A percentile compares a stretch with the other conserved stretches of the same genome.
These are phyloP conservation scores for Colistium nudipinnis DNA, from an alignment of 2,113 vertebrate species.

Conservation along the genomic window DNA sequence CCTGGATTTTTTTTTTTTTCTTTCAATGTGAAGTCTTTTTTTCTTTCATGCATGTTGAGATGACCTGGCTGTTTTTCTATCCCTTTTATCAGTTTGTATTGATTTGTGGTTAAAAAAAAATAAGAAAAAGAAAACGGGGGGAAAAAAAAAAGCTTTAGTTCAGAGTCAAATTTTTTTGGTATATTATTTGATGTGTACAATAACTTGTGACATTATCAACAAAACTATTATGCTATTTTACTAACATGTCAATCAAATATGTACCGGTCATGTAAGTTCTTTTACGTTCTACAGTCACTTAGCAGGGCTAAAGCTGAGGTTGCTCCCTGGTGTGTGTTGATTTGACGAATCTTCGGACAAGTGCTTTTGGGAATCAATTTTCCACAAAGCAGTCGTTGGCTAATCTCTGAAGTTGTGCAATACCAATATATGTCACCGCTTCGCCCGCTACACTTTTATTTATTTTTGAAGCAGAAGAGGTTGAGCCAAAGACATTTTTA, in stretches of 20 bases:
- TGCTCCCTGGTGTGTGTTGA: constrained; percentile 66
- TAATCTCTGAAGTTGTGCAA: constrained; percentile 74
- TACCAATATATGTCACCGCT: constrained; percentile 68
- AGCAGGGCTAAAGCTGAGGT: constrained; percentile 67
- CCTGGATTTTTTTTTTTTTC: constrained; percentile 37
- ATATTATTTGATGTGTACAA: constrained; percentile 97
- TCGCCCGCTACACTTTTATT: constrained; percentile 52
- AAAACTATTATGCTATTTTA: constrained; percentile 89
- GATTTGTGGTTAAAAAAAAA: constrained; percentile 79
- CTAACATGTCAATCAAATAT: constrained; percentile 89
- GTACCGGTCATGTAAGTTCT: constrained; percentile 80
- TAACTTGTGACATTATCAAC: constrained; percentile 94
- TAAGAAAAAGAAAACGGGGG: constrained; percentile 53
- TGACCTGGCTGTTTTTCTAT: constrained; percentile 87
- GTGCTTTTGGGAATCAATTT: constrained; percentile 4
- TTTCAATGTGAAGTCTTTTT: constrained; percentile 83
- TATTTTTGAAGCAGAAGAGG: constrained; percentile 61
- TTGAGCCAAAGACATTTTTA: constrained; percentile 69
- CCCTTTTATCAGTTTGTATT: constrained; percentile 84
- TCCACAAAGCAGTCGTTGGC: constrained; percentile 46
- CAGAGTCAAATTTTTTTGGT: constrained; percentile 88
- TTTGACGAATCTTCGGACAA: constrained; percentile 6
- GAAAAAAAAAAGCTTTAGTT: constrained; percentile 71
- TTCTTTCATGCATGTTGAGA: constrained; percentile 91
- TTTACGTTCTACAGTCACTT: constrained; percentile 33